phyloP scores from a whole-genome alignment of 2,888 invertebrate species.

The Melanostoma mellinum region DNA sequence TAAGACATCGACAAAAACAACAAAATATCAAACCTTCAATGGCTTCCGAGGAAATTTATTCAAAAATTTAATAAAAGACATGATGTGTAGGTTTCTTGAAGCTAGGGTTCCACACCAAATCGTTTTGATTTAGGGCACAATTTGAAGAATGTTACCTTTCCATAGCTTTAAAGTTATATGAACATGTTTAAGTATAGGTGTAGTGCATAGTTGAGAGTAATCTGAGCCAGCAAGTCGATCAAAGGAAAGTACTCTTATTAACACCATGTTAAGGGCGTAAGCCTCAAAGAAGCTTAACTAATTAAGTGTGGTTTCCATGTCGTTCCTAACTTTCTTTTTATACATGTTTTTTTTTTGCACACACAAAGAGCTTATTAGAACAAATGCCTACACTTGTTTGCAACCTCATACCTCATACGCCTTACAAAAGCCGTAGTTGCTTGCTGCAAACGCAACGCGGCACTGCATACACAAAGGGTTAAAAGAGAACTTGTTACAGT shows the following conservation, averaged over 20 bases:
- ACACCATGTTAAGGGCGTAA: conserved; percentile 73
- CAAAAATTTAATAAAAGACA: conserved; percentile 41
- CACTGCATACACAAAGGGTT: conserved; percentile 27
- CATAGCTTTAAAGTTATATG: background rate
- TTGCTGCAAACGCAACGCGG: conserved; percentile 11
- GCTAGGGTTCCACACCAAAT: conserved; percentile 55
- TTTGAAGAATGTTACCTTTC: conserved; percentile 41
- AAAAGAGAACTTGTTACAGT: conserved; percentile 58
- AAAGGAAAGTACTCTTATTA: conserved; percentile 71
- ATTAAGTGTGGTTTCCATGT: conserved; percentile 68
- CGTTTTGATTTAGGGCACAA: conserved; percentile 64
- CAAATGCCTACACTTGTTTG: conserved; percentile 70
- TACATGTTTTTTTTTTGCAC: conserved; percentile 12
- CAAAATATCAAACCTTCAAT: conserved; percentile 46
- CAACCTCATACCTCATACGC: conserved; percentile 60
- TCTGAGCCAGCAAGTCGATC: conserved; percentile 53
- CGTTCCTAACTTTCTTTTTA: background rate
- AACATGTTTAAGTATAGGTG: background rate
- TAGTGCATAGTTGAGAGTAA: conserved; percentile 31
- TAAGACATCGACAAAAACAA: conserved; percentile 16
- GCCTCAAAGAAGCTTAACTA: conserved; percentile 70
- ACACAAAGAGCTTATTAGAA: conserved; percentile 52
- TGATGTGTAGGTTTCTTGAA: conserved; percentile 15
- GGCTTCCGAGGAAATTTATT: conserved; percentile 70
- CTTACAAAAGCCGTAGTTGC: conserved; percentile 57